Percentiles rank a stretch among this genome's conserved stretches.
These are phyloP conservation scores for Pavo muticus DNA, from an alignment of 2,113 vertebrate species.

Conservation along the genomic window DNA sequence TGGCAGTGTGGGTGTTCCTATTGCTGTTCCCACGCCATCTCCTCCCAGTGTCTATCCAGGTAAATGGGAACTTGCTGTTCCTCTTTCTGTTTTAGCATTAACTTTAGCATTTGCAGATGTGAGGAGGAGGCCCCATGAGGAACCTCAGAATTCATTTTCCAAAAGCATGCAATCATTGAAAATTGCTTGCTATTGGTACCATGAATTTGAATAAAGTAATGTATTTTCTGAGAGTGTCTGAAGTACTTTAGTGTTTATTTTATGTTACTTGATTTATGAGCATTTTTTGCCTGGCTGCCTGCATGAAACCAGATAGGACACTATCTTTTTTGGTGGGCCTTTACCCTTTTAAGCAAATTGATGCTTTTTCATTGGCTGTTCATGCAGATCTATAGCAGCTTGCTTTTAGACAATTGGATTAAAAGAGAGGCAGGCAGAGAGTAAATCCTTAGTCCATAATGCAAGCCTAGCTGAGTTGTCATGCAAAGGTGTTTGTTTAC, in stretches of 20 bases:
- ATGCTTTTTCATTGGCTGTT: not conserved
- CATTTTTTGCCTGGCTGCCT: constrained; percentile 12
- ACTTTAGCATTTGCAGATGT: not conserved
- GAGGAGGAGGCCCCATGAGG: not conserved
- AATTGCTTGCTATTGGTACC: not conserved
- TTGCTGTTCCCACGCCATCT: constrained; percentile 96
- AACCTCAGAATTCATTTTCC: not conserved
- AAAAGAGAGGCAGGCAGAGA: not conserved
- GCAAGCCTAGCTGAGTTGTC: not conserved
- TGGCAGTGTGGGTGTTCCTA: constrained; percentile 93
- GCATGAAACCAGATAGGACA: not conserved
- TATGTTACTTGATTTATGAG: not conserved
- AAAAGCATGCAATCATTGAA: not conserved
- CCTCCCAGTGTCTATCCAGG: constrained; percentile 96
- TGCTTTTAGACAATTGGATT: not conserved
- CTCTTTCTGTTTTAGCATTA: not conserved
- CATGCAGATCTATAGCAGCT: not conserved
- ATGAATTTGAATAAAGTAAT: not conserved
- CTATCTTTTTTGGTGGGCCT: not conserved
- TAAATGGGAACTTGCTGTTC: constrained; percentile 69
- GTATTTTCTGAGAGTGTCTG: not conserved
- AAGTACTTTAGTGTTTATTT: not conserved
- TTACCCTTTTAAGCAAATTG: not conserved
- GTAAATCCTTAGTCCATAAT: not conserved
- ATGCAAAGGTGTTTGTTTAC: not conserved